phyloP scores from a whole-genome alignment of 1,140 invertebrate species.

The Drosophila sp. region DNA sequence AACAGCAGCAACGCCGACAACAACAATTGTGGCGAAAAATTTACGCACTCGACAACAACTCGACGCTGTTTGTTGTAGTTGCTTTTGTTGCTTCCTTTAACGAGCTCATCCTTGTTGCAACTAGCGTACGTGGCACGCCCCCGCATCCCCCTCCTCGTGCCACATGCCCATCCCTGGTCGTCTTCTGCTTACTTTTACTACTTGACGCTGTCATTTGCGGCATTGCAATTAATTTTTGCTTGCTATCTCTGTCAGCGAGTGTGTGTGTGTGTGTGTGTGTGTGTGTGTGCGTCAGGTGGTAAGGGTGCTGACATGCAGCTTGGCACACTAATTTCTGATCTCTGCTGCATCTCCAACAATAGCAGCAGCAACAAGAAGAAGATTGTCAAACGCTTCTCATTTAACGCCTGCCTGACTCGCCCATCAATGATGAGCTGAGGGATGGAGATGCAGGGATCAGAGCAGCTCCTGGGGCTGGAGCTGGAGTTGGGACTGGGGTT shows the following conservation, averaged over 20 bases:
- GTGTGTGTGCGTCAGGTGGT: slow-evolving; percentile 18
- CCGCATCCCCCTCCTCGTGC: neutral
- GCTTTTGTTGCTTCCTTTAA: slow-evolving; percentile 73
- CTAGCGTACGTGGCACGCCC: slow-evolving; percentile 60
- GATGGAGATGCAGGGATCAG: neutral
- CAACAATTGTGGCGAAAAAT: slow-evolving; percentile 44
- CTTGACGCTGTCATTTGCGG: slow-evolving; percentile 82
- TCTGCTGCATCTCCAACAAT: slow-evolving; percentile 38
- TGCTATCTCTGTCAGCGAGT: slow-evolving; percentile 35
- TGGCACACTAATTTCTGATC: slow-evolving; percentile 79
- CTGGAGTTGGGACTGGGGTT: neutral
- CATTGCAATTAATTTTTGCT: slow-evolving; percentile 82
- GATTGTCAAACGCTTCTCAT: slow-evolving; percentile 73
- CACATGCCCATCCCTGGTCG: slow-evolving; percentile 23
- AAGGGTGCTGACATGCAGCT: slow-evolving; percentile 46
- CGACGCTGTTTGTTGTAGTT: slow-evolving; percentile 27
- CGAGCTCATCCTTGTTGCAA: slow-evolving; percentile 80
- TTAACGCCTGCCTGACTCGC: slow-evolving; percentile 71
- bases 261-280: slow-evolving; percentile 6
- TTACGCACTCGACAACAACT: slow-evolving; percentile 73
- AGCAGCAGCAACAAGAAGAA: slow-evolving; percentile 13
- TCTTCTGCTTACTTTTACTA: slow-evolving; percentile 78
- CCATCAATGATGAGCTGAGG: slow-evolving; percentile 21
- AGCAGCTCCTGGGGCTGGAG: no score
- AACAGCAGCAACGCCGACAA: slow-evolving; percentile 43